Evolutionary conservation across 2,797 vertebrate species (phyloP), one percentile per base, ranked within the genome.

Genomic region (Eidolon dupreanum): DNA sequence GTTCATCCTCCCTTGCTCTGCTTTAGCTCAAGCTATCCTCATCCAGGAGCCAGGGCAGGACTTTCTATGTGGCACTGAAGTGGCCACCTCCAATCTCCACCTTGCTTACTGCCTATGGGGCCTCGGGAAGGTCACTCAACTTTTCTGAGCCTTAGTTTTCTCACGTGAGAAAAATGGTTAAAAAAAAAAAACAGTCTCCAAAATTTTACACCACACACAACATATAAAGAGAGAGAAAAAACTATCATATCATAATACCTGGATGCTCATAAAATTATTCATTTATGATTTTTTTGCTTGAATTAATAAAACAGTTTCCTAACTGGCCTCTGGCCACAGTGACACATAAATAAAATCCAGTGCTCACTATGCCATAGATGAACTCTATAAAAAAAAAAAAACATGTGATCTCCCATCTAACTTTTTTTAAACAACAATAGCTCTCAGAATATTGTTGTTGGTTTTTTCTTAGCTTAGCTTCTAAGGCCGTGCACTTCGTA

Each of bases 401-500:
- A 13, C 0, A 12, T 9, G 24, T 26, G 19, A 61, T 22, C 31
- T 8, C 36, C 53, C 15, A n/a, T 19, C 38, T 26, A 77, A 59
- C 41, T 33, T 63, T 41, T 43, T 81, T 63, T 70, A 19, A 88
- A 63, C n/a, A 71, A 19, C 81, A 55, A 59, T 53, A 20, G 24
- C 51, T 46, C 19, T 78, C 28, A 53, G 38, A 71, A 73, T 71
- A 43, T 31, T 36, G 2, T 84, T 36, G 20, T 20, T 8, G 11
- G 7, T 22, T 74, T 19, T 43, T 63, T 41, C 59, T 79, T 81
- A 43, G 16, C 66, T 81, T 20, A 31, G 46, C 24, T 31, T 70
- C 2, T 61, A n/a, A 75, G 94, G 28, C 20, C 0, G 0, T 33
- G 24, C 1, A 8, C 2, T 0, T 16, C 0, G 0, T 28, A 33